These are phyloP conservation scores for Piprites chloris DNA, from an alignment of 2,113 vertebrate genomes.

Conservation along the genomic window DNA sequence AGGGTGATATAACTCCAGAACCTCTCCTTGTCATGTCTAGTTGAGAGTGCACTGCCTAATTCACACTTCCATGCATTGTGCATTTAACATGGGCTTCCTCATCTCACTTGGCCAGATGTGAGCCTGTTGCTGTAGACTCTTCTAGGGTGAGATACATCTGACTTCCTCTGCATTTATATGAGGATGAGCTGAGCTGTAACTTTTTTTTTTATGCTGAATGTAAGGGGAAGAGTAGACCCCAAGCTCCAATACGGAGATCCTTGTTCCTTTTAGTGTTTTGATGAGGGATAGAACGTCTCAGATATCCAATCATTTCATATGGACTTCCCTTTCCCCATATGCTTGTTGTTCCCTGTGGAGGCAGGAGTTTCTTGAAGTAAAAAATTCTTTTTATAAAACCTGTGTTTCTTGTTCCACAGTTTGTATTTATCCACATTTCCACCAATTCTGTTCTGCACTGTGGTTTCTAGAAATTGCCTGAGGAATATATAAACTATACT, in stretches of 20 bases:
- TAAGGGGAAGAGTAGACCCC: background rate
- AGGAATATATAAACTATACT: background rate
- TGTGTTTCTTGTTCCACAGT: background rate
- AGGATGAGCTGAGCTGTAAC: background rate
- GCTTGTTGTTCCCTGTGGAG: background rate
- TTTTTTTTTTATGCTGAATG: background rate
- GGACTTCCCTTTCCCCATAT: background rate
- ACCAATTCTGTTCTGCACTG: background rate
- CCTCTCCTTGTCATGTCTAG: background rate
- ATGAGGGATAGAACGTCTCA: background rate
- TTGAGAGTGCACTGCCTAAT: background rate
- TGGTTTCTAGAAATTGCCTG: background rate
- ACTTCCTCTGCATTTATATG: background rate
- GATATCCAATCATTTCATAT: background rate
- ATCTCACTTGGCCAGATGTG: background rate
- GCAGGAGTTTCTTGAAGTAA: background rate
- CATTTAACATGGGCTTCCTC: background rate
- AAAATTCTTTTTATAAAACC: background rate
- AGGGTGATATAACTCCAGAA: background rate
- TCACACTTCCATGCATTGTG: rapidly evolving
- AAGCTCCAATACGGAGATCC: background rate
- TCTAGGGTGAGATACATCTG: background rate
- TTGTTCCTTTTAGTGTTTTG: background rate
- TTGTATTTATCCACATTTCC: background rate
- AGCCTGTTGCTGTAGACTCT: background rate